Base-by-base conservation (phyloP, 2,888 invertebrate species). In the Pantelozetes paolii region DNA sequence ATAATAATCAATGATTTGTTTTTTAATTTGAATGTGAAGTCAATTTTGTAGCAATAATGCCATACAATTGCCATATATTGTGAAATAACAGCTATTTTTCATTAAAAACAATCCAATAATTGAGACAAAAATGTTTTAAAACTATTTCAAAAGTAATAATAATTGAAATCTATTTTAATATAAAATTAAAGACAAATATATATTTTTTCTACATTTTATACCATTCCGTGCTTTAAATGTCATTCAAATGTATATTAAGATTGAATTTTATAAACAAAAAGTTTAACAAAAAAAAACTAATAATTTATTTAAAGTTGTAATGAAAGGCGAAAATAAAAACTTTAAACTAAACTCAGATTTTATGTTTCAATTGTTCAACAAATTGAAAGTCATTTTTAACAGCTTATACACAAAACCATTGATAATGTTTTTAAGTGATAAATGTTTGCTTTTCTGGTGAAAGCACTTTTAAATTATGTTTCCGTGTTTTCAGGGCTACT, bases 401-500 rank as follows among this genome's bases (percentile, higher is more conserved):
- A n/a, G n/a, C n/a, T n/a, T n/a, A 42, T 42, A 42, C 15, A 42
- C 15, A 42, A 42, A 42, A 42, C 15, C 8, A 42, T 11, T 42
- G n/a, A n/a, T n/a, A n/a, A n/a, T n/a, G n/a, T n/a, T n/a, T n/a
- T n/a, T n/a, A n/a, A 57, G 57, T 26, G 57, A 57, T 57, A 57
- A 57, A 30, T 57, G 30, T 57, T 57, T 62, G 30, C 30, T 32
- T 36, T 62, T 62, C 62, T 32, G 62, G 62, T 62, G 62, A 62
- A 62, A 62, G 62, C 62, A 32, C 62, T 62, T 62, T 13, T n/a
- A 62, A 62, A 59, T 13, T 62, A 62, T 62, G 62, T 62, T 62
- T 62, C 62, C 62, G 62, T 62, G 62, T 62, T 62, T 62, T 62
- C 62, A 62, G 62, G 32, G 62, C 62, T 62, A 62, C 32, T 62